Conservation (phyloP, 2,113 vertebrate genomes). For the Myodes glareolus region DNA sequence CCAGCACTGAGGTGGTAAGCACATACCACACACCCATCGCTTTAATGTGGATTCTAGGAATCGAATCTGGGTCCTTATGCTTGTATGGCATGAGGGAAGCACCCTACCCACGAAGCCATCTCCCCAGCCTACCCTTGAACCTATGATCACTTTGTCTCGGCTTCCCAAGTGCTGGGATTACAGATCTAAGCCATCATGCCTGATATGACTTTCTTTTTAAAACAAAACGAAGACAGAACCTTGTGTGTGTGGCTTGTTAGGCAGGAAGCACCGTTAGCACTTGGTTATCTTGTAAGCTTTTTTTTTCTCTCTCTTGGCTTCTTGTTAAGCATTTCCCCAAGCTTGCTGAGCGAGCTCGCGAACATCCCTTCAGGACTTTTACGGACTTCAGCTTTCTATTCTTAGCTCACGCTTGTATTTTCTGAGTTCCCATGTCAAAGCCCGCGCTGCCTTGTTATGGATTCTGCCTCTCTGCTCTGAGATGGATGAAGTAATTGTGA, state of each 20-base stretch:
- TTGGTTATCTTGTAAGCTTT: conserved; percentile 21
- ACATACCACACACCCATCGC: not conserved
- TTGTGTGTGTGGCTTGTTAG: not conserved
- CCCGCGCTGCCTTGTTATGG: not conserved
- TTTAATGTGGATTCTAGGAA: not conserved
- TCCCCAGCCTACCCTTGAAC: not conserved
- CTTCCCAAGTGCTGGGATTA: not conserved
- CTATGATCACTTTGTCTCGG: not conserved
- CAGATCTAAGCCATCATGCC: not conserved
- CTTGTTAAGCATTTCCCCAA: conserved; percentile 46
- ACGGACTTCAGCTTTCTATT: conserved; percentile 33
- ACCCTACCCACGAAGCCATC: not conserved
- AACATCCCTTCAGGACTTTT: conserved; percentile 35
- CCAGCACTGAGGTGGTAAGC: not conserved
- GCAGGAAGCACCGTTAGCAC: not conserved
- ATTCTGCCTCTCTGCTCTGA: conserved; percentile 18
- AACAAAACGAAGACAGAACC: conserved; percentile 16
- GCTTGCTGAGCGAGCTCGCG: not conserved
- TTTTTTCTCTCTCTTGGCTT: not conserved
- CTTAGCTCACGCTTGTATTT: conserved; percentile 40
- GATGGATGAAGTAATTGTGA: conserved; percentile 45
- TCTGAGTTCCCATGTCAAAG: conserved; percentile 39
- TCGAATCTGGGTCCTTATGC: not conserved
- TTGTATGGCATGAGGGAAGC: not conserved
- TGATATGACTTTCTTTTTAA: not conserved